Evolutionary conservation across 1,140 invertebrate genomes (phyloP), one percentile per base, ranked within the genome.

Genomic region (Liolophura sinensis): DNA sequence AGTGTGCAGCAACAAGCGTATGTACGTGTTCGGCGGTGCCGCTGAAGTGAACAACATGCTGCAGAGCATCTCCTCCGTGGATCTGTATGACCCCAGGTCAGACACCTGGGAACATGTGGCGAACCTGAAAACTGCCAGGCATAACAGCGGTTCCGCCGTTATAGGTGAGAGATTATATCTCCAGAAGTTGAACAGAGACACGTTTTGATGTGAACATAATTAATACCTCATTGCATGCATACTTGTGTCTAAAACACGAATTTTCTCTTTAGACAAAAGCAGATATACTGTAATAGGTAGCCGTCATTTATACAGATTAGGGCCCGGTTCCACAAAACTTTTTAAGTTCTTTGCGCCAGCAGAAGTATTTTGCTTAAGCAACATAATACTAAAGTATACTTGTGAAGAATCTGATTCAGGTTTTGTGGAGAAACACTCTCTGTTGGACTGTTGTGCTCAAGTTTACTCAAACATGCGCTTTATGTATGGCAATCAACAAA

Each of bases 141-240:
- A 74, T 51, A 68, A 72, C 54, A 50, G 60, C 16, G 73, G 73
- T 1, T 66, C 61, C 5, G 67, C 68, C 9, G 64, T 66, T 24
- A 64, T 69, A 52, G 73, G 73, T 74, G 55, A 56, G 69, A 58
- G n/a, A n/a, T n/a, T n/a, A n/a, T n/a, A n/a, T n/a, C n/a, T n/a
- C n/a, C n/a, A n/a, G n/a, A n/a, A n/a, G n/a, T n/a, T n/a, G n/a
- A n/a, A n/a, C n/a, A n/a, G n/a, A n/a, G n/a, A n/a, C n/a, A n/a
- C n/a, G 15, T 15, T 20, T 22, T 15, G 27, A 22, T 24, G 16
- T 58, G 24, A 16, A n/a, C 50, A 14, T 12, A 20, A n/a, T 50
- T 50, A 24, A 50, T 51, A 24, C n/a, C 12, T 12, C 12, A 14
- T n/a, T 11, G 16, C n/a, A n/a, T n/a, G n/a, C n/a, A n/a, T n/a